Conservation (phyloP, 1,140 invertebrate species). For the Musca domestica region DNA sequence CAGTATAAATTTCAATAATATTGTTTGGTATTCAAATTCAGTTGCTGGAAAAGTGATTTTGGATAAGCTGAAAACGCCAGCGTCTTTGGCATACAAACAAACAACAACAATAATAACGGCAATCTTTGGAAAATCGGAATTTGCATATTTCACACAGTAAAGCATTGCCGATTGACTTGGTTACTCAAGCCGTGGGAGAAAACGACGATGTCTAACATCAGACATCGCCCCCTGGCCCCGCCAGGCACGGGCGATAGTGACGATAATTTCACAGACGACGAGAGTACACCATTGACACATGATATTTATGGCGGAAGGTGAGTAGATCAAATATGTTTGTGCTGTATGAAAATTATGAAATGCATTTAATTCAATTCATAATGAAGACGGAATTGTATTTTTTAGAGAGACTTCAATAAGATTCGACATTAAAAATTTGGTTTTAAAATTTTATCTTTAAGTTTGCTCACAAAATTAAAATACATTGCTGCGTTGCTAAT, state of each 20-base stretch:
- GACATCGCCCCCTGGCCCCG: conserved; percentile 60
- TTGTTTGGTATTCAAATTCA: conserved; percentile 1
- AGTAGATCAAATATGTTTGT: no score
- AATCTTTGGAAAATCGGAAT: conserved; percentile 12
- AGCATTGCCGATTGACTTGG: conserved; percentile 1
- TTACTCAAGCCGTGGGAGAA: conserved; percentile 35
- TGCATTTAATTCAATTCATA: no score
- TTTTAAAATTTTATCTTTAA: no score
- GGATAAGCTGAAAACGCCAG: no score
- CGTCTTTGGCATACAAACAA: not conserved
- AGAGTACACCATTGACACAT: conserved; percentile 76
- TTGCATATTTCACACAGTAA: not conserved
- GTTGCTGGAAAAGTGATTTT: no score
- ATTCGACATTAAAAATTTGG: no score
- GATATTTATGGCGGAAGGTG: conserved; percentile 87
- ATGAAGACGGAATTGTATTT: no score
- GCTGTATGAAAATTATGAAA: no score
- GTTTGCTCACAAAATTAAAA: no score
- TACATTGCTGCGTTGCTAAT: no score
- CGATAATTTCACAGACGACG: conserved; percentile 80
- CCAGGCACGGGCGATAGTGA: conserved; percentile 64
- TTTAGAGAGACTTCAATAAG: no score
- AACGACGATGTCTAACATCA: conserved; percentile 48
- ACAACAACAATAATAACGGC: not conserved
- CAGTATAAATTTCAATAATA: no score